Base-by-base conservation (phyloP, 1,140 invertebrate species). In the Calosoma granatense region DNA sequence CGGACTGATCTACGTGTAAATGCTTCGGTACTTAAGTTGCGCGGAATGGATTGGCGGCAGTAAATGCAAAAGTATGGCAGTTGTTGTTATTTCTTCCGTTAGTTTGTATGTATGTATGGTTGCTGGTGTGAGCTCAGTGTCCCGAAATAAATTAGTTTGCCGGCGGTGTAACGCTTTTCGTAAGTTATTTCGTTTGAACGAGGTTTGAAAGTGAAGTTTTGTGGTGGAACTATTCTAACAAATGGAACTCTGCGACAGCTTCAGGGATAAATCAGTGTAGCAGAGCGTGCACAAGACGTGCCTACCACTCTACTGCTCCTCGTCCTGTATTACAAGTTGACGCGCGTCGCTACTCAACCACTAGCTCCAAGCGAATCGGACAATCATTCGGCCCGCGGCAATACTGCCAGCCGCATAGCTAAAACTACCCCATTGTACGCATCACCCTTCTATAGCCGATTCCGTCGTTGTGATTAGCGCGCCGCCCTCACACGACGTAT, bases 121-220 rank as follows among this genome's bases (percentile, higher is more conserved):
- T n/a, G n/a, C n/a, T n/a, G n/a, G n/a, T n/a, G n/a, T n/a, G n/a
- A n/a, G n/a, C n/a, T n/a, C n/a, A n/a, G n/a, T n/a, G n/a, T n/a
- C n/a, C n/a, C n/a, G 41, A 47, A 17, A 47, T 47, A 47, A 47
- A 47, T 47, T 47, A 47, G 41, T 47, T 9, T 6, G 41, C 15
- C 26, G 26, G 41, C 17, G 41, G 41, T 47, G 41, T 47, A 47
- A 47, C 41, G 17, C 41, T 17, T 6, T 47, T 47, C 26, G 41
- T 47, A 47, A 47, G 41, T 47, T 47, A 47, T 47, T 47, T 47
- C 41, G 41, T 47, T 47, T 47, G 41, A 47, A 47, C 41, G 41
- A 47, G 41, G 41, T 47, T 47, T 17, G 41, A 47, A 47, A 47
- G 41, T 47, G 41, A 47, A 47, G 41, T 47, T 47, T 47, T 47